Percentiles rank a stretch among this genome's conserved stretches.
These are phyloP conservation scores for Argyrosomus japonicus DNA, from an alignment of 2,113 vertebrate species.

Conservation along the genomic window DNA sequence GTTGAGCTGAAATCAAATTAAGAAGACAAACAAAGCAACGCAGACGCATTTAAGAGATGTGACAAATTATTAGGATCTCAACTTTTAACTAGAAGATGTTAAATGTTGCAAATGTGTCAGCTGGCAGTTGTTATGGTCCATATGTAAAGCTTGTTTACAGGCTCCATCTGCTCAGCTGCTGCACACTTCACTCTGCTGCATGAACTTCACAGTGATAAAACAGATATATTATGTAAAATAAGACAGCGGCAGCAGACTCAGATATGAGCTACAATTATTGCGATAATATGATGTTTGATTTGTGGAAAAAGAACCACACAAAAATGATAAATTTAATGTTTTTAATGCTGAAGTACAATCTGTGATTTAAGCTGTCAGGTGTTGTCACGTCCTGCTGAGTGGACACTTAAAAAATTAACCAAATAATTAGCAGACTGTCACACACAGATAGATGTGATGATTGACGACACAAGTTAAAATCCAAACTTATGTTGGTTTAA, in stretches of 20 bases:
- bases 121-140: conserved; percentile 21
- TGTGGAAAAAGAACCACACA: neutral
- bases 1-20: neutral
- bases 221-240: neutral
- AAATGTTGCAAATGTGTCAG: conserved; percentile 7
- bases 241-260: neutral
- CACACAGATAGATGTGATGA: conserved; percentile 18
- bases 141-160: conserved; percentile 24
- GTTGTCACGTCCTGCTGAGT: conserved; percentile 35
- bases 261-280: neutral
- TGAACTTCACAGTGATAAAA: neutral
- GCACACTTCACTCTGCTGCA: conserved; percentile 3
- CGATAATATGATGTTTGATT: neutral
- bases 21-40: neutral
- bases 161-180: conserved; percentile 47
- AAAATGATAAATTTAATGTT: neutral
- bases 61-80: neutral
- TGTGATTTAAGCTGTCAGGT: conserved; percentile 17
- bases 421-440: conserved; percentile 36
- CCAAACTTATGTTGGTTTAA: neutral
- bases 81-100: conserved; percentile 10
- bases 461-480: neutral
- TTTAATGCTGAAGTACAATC: neutral
- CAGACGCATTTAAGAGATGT: neutral
- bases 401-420: conserved; percentile 33